phyloP scores from a whole-genome alignment of 2,888 invertebrate species.

The Philereme vetulata region DNA sequence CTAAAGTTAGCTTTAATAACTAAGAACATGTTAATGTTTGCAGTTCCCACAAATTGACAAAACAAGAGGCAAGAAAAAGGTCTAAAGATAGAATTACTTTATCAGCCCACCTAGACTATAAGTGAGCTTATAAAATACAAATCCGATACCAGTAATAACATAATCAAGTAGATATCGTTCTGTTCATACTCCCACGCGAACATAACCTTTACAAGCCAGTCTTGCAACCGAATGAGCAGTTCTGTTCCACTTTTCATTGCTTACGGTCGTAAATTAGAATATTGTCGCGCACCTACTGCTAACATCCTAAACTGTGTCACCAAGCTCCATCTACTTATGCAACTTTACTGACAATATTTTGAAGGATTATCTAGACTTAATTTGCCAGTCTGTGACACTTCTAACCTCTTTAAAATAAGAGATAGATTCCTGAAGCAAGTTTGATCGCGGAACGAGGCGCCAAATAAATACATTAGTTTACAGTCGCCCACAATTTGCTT shows the following conservation, averaged over 20 bases:
- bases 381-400: constrained; percentile 5
- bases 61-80: too few relatives aligned
- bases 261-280: constrained; percentile 38
- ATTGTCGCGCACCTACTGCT: constrained; percentile 36
- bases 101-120: too few relatives aligned
- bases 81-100: too few relatives aligned
- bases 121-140: constrained; percentile 5
- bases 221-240: constrained; percentile 20
- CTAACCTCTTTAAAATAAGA: constrained; percentile 24
- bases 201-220: constrained; percentile 18
- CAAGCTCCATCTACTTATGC: constrained; percentile 28
- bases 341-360: constrained; percentile 41
- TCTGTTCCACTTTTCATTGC: constrained; percentile 36
- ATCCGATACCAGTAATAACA: constrained; percentile 32
- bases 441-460: constrained; percentile 28
- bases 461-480: constrained; percentile 42
- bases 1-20: too few relatives aligned
- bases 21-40: too few relatives aligned
- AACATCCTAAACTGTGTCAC: constrained; percentile 22
- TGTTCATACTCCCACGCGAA: constrained; percentile 31
- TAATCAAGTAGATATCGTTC: constrained; percentile 31
- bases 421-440: constrained; percentile 17
- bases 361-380: constrained; percentile 37
- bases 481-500: constrained; percentile 36
- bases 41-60: too few relatives aligned